Evolutionary conservation across 2,888 invertebrate species (phyloP).

Genomic region (Hemithea aestivaria): DNA sequence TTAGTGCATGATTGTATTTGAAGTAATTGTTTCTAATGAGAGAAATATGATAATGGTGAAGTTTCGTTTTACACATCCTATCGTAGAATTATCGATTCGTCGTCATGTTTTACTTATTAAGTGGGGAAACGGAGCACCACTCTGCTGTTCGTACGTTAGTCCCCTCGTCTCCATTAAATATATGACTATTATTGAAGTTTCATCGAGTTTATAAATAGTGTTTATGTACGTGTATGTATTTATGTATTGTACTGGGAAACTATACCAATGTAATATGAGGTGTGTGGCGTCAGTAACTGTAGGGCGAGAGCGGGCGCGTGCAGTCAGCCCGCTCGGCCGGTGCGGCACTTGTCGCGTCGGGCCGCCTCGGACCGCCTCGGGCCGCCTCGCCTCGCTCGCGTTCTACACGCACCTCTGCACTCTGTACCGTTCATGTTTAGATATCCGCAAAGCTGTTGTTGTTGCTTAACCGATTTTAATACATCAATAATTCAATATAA

Average conservation of each 20-base stretch:
- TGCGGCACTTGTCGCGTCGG: too few relatives aligned
- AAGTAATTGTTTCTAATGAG: conserved; percentile 27
- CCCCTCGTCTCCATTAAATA: conserved; percentile 34
- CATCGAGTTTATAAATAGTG: conserved; percentile 51
- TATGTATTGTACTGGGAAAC: conserved; percentile 36
- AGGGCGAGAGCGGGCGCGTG: too few relatives aligned
- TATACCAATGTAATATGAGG: too few relatives aligned
- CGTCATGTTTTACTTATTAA: conserved; percentile 49
- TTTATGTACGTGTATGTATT: conserved; percentile 48
- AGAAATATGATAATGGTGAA: conserved; percentile 29
- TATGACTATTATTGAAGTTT: conserved; percentile 49
- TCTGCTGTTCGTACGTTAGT: conserved; percentile 47
- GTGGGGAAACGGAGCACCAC: conserved; percentile 44
- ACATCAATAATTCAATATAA: conserved; percentile 46
- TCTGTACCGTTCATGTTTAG: conserved; percentile 18
- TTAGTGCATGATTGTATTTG: conserved; percentile 47
- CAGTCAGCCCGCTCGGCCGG: neutral
- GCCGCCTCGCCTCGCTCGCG: conserved; percentile 3
- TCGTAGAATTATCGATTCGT: conserved; percentile 38
- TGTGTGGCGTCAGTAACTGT: too few relatives aligned
- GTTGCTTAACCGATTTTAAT: conserved; percentile 55
- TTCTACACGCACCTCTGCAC: conserved; percentile 10
- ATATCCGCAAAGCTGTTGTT: conserved; percentile 54
- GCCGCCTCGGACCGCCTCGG: conserved; percentile 7
- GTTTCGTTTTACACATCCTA: conserved; percentile 40